Conservation (phyloP, 23 tunicate species). For the Diplosoma virens region DNA sequence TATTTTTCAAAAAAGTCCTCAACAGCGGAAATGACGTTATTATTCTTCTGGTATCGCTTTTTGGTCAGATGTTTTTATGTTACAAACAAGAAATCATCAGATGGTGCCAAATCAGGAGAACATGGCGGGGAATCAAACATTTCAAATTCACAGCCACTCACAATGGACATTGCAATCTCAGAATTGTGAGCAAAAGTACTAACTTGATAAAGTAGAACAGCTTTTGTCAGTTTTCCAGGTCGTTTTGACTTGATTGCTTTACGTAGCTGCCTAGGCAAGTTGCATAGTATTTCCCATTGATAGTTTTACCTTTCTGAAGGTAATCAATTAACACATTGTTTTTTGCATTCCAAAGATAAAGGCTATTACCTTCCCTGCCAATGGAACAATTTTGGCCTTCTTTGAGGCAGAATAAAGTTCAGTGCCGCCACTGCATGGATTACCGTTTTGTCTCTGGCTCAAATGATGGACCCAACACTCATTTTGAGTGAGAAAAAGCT, state of each 20-base stretch:
- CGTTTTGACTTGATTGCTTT: no score
- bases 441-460: not conserved
- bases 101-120: not conserved
- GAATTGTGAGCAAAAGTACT: not conserved
- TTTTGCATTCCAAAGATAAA: no score
- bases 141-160: not conserved
- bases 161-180: not conserved
- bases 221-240: not conserved
- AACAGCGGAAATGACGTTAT: not conserved
- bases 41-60: not conserved
- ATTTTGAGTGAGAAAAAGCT: no score
- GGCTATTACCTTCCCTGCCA: not conserved
- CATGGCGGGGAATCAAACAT: not conserved
- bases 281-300: not conserved
- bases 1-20: not conserved
- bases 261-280: no score
- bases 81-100: not conserved
- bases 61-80: not conserved
- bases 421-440: no score
- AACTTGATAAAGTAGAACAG: not conserved
- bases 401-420: not conserved
- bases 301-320: not conserved
- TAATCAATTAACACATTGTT: no score
- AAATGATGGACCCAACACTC: not conserved
- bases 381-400: not conserved